Evolutionary conservation across 2,113 vertebrate species (phyloP).

Genomic region (Rissa tridactyla): DNA sequence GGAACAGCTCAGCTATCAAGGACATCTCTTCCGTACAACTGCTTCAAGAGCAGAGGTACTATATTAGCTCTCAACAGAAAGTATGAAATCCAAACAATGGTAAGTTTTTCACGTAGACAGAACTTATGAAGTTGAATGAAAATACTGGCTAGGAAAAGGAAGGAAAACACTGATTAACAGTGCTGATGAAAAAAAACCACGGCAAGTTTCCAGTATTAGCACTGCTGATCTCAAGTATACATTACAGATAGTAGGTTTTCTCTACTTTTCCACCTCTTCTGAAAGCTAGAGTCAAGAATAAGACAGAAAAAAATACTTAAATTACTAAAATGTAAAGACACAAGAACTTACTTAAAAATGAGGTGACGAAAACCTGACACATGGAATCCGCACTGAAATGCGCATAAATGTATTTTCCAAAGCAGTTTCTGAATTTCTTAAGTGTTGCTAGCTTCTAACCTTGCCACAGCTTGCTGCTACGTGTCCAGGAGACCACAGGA

Average conservation of each 20-base stretch:
- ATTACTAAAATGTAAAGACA: not conserved
- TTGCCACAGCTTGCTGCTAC: not conserved
- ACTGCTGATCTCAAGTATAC: not conserved
- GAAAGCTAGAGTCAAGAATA: not conserved
- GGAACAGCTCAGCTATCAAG: not conserved
- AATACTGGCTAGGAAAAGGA: not conserved
- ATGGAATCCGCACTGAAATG: not conserved
- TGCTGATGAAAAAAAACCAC: not conserved
- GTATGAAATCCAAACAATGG: fast-evolving
- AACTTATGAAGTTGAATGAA: not conserved
- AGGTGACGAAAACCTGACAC: not conserved
- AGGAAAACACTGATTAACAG: not conserved
- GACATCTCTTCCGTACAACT: not conserved
- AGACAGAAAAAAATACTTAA: not conserved
- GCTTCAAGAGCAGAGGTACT: not conserved
- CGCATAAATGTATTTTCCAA: not conserved
- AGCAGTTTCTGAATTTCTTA: not conserved
- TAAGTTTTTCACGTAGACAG: not conserved
- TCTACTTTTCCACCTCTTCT: not conserved
- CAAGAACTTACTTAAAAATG: not conserved
- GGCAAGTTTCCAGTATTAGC: not conserved
- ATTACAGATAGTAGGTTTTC: not conserved
- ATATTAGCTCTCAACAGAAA: not conserved
- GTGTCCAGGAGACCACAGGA: not conserved
- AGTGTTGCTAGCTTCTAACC: not conserved